A percentile compares a stretch with the other conserved stretches of the same genome.
phyloP scores from a whole-genome alignment of 2,113 vertebrate genomes.

The Brachypteracias leptosomus region DNA sequence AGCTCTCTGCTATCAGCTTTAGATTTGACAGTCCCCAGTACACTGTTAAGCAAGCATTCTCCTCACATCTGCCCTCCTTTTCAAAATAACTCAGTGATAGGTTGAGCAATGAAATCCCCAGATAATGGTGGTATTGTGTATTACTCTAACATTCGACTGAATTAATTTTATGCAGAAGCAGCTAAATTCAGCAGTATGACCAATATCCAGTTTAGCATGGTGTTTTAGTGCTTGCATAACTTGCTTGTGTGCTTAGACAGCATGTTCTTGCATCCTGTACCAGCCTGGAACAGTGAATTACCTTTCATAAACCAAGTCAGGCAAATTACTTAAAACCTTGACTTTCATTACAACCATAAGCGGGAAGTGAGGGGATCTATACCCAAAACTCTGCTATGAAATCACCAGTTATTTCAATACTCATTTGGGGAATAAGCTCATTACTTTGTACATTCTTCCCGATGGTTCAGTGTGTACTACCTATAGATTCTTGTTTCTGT shows the following conservation, averaged over 20 bases:
- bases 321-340: neutral
- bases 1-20: neutral
- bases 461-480: neutral
- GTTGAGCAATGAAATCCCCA: neutral
- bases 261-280: rapidly evolving
- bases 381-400: neutral
- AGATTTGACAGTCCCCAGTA: neutral
- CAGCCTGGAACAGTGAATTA: neutral
- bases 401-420: neutral
- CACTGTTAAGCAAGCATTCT: neutral
- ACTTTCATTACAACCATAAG: neutral
- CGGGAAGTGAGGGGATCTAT: rapidly evolving
- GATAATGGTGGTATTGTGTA: neutral
- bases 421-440: neutral
- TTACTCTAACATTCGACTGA: neutral
- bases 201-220: neutral
- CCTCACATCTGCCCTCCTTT: neutral
- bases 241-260: neutral
- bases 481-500: neutral
- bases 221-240: neutral
- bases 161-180: neutral
- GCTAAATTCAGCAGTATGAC: neutral
- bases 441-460: neutral
- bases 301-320: neutral
- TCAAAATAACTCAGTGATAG: neutral